These are phyloP conservation scores for Lordiphosa mommai DNA, from an alignment of 1,140 invertebrate species.

Conservation along the genomic window DNA sequence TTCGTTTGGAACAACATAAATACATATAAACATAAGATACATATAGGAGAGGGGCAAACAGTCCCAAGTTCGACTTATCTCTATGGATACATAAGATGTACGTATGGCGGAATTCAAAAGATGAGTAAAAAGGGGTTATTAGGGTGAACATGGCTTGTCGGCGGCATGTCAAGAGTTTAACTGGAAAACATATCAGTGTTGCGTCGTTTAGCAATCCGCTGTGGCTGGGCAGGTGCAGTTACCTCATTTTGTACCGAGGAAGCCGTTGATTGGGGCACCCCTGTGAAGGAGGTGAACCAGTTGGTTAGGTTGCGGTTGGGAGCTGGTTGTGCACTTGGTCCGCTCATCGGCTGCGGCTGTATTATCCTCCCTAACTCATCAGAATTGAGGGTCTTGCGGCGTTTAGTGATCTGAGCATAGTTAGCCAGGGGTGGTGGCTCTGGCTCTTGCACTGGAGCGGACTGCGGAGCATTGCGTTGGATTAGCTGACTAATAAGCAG, in stretches of 20 bases:
- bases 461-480: too few relatives aligned
- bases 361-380: background rate
- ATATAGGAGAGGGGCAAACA: too few relatives aligned
- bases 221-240: background rate
- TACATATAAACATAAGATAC: too few relatives aligned
- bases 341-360: background rate
- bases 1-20: too few relatives aligned
- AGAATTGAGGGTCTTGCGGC: slow-evolving; percentile 29
- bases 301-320: background rate
- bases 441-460: background rate
- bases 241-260: background rate
- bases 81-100: too few relatives aligned
- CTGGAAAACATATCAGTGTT: slow-evolving; percentile 15
- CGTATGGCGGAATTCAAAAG: too few relatives aligned
- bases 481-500: slow-evolving; percentile 12
- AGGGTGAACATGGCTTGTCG: too few relatives aligned
- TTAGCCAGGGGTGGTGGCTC: background rate
- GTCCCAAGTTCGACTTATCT: too few relatives aligned
- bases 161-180: background rate
- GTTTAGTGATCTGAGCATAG: slow-evolving; percentile 1
- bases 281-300: background rate
- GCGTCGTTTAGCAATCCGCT: slow-evolving; percentile 27
- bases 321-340: background rate
- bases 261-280: background rate
- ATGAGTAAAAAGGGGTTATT: too few relatives aligned